These are phyloP conservation scores for Drosophila quinaria DNA, from an alignment of 2,888 invertebrate species.

Conservation along the genomic window DNA sequence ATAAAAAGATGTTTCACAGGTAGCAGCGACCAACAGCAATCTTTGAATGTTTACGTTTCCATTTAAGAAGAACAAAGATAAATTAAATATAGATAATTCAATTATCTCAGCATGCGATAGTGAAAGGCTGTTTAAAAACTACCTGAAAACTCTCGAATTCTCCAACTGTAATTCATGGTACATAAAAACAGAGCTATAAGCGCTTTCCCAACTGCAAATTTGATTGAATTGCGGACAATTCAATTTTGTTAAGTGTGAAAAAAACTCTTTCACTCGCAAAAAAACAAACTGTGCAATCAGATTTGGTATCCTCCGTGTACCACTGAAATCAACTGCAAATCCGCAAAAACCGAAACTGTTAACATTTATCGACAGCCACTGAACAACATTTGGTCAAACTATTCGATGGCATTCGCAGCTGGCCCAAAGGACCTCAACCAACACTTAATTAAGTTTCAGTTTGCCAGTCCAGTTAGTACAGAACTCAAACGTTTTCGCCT, in stretches of 20 bases:
- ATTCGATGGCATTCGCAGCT: slow-evolving; percentile 3
- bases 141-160: background rate
- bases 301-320: background rate
- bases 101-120: too few species aligned
- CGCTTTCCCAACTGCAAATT: background rate
- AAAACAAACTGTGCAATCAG: slow-evolving; percentile 11
- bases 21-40: too few species aligned
- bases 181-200: background rate
- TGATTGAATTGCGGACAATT: background rate
- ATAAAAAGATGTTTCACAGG: background rate
- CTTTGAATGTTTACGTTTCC: too few species aligned
- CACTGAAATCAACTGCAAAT: slow-evolving; percentile 38
- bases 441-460: slow-evolving; percentile 75
- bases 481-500: background rate
- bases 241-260: slow-evolving; percentile 3
- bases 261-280: background rate
- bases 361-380: slow-evolving; percentile 53
- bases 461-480: slow-evolving; percentile 28
- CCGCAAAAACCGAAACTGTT: slow-evolving; percentile 53
- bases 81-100: too few species aligned
- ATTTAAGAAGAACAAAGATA: too few species aligned
- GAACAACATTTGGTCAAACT: slow-evolving; percentile 38
- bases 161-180: background rate
- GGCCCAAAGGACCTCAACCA: slow-evolving; percentile 39
- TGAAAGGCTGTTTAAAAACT: background rate